Evolutionary conservation across 2,888 invertebrate genomes (phyloP), one percentile per base, ranked within the genome.

Genomic region (Ormyrus labotus): DNA sequence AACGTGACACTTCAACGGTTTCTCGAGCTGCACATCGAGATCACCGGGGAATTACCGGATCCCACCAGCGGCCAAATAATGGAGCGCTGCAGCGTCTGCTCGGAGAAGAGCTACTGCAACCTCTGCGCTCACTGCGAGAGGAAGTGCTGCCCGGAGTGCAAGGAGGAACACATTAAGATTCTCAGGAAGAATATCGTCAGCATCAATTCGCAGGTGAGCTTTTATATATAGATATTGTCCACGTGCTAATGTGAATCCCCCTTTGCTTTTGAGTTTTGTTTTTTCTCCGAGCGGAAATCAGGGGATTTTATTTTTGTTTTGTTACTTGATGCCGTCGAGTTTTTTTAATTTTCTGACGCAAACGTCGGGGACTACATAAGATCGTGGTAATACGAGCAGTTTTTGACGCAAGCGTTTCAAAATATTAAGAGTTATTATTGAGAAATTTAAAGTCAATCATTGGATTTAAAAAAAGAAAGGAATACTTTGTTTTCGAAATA

Each of bases 121-220:
- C 92, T 94, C 69, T 99, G 99, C 91, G 95, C 96, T 48, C 99
- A 99, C 91, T 99, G 99, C 92, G 98, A 99, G 88, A 98, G 98
- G 90, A 97, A 98, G 92, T 96, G 99, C 83, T 99, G 99, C 91
- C 95, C 96, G 85, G 98, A 98, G 89, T 99, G 99, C 92, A 98
- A 98, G 91, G 95, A 96, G 79, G 97, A 98, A 11, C 99, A 99
- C 91, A 96, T 98, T 95, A 98, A 99, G 90, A 98, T 98, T 84
- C 92, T 99, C 81, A 94, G 98, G 85, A 94, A 98, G 80, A 98
- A 98, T 93, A 96, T 98, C 64, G 93, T 95, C 82, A 94, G 98
- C 88, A 95, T 98, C 80, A 96, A 97, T 89, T 96, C 96, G 90
- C 97, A 97, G 93, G 93, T 93, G 85, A 83, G 73, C 9, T 19